A percentile compares a stretch with the other conserved stretches of the same genome.
Evolutionary conservation across 1,140 invertebrate species (phyloP).

Genomic region (Thereuonema tuberculata): DNA sequence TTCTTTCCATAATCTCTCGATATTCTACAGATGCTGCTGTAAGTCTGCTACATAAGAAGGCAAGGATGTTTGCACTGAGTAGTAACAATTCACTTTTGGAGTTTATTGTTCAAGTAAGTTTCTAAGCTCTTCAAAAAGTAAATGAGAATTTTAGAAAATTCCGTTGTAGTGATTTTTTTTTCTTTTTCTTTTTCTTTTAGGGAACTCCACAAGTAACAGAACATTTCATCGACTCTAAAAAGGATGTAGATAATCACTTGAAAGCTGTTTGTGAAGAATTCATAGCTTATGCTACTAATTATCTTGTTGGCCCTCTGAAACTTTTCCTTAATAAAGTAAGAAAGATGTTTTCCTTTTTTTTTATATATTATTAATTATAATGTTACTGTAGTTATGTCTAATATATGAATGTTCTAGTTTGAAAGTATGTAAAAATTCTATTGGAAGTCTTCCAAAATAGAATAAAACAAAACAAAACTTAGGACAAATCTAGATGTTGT

Average conservation of each 20-base stretch:
- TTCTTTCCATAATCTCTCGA: slow-evolving; percentile 11
- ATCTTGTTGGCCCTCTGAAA: slow-evolving; percentile 56
- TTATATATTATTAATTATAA: background rate
- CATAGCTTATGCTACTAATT: slow-evolving; percentile 62
- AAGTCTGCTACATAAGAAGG: slow-evolving; percentile 68
- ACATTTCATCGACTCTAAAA: slow-evolving; percentile 79
- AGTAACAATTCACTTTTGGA: slow-evolving; percentile 84
- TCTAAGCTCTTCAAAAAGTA: background rate
- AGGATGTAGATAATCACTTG: slow-evolving; percentile 82
- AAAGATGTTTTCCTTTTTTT: background rate
- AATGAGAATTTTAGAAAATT: background rate
- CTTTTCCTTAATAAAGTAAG: slow-evolving; percentile 57
- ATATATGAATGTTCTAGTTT: background rate
- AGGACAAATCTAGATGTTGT: too few relatives aligned
- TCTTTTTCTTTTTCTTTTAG: slow-evolving; percentile 40
- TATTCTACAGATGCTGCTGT: slow-evolving; percentile 54
- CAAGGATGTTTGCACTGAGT: slow-evolving; percentile 69
- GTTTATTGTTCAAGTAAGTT: slow-evolving; percentile 48
- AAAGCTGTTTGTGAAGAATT: slow-evolving; percentile 84
- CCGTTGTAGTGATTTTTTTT: too few relatives aligned
- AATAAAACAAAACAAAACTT: too few relatives aligned
- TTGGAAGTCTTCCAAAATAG: too few relatives aligned
- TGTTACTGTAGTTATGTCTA: too few relatives aligned
- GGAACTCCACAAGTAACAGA: slow-evolving; percentile 82
- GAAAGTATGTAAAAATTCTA: too few relatives aligned